Evolutionary conservation across 2,797 vertebrate species (phyloP).

Genomic region (Tangara arthus): DNA sequence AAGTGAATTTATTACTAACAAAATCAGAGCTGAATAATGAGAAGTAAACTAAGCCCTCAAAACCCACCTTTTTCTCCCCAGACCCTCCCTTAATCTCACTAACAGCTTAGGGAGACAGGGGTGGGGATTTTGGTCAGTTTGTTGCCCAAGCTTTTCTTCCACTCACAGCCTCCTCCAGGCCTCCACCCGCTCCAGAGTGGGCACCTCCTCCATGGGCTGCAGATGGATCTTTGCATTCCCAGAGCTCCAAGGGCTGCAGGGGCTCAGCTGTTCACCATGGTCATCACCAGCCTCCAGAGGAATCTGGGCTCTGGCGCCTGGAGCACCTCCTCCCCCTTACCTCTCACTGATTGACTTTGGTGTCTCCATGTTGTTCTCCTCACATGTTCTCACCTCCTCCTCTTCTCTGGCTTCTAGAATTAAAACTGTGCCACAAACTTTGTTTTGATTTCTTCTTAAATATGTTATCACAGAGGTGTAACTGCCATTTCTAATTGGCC

Average conservation of each 20-base stretch:
- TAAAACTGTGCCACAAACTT: not conserved
- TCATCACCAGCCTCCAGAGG: not conserved
- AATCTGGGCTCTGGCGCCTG: not conserved
- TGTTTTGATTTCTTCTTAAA: not conserved
- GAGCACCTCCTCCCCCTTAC: not conserved
- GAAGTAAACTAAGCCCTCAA: not conserved
- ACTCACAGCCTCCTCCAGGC: not conserved
- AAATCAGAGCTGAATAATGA: not conserved
- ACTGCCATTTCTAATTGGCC: not conserved
- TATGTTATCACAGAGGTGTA: not conserved
- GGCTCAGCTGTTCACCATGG: not conserved
- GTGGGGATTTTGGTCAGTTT: not conserved
- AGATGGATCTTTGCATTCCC: not conserved
- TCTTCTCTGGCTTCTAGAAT: not conserved
- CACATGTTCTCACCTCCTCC: not conserved
- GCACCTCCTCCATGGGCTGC: not conserved
- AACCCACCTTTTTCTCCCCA: not conserved
- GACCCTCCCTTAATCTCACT: not conserved
- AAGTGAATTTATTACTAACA: not conserved
- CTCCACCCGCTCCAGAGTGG: accelerated
- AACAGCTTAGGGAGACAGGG: not conserved
- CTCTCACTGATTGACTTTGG: too few relatives aligned
- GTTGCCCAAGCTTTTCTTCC: not conserved
- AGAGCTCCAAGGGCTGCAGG: not conserved
- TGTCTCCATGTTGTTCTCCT: not conserved